Evolutionary conservation across 2,797 vertebrate species (phyloP).

Genomic region (Dallia pectoralis): DNA sequence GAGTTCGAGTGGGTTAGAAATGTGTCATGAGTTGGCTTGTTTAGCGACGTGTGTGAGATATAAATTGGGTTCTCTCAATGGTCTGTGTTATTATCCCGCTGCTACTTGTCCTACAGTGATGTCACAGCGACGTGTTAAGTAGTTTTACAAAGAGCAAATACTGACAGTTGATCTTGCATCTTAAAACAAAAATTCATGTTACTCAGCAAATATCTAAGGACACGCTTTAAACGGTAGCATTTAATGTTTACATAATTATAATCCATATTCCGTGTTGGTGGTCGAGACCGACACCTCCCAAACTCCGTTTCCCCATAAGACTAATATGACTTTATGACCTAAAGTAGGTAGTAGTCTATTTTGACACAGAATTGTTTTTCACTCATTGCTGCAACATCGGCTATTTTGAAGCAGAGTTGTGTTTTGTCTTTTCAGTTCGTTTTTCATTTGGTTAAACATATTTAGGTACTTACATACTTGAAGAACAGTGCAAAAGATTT

Average conservation of each 20-base stretch:
- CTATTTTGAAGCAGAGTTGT: too few species aligned
- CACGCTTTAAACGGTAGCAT: background rate
- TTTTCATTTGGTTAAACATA: background rate
- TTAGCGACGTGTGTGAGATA: background rate
- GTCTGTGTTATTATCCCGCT: constrained; percentile 10
- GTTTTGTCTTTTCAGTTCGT: too few species aligned
- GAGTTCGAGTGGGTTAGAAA: background rate
- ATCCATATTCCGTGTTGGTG: too few species aligned
- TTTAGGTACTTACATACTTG: background rate
- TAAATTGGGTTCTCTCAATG: constrained; percentile 12
- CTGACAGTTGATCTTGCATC: constrained; percentile 23
- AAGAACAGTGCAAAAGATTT: too few species aligned
- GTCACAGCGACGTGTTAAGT: constrained; percentile 1
- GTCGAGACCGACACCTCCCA: too few species aligned
- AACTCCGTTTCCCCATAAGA: too few species aligned
- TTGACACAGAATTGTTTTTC: too few species aligned
- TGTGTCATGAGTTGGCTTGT: background rate
- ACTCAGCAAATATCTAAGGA: constrained; percentile 18
- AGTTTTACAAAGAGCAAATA: constrained; percentile 3
- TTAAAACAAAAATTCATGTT: constrained; percentile 25
- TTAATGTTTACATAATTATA: too few species aligned
- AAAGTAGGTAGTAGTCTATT: too few species aligned
- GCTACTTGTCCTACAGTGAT: constrained; percentile 18
- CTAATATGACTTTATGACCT: too few species aligned
- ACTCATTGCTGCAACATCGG: too few species aligned